Evolutionary conservation across 1,140 invertebrate species (phyloP).

Genomic region (Sitophilus oryzae): DNA sequence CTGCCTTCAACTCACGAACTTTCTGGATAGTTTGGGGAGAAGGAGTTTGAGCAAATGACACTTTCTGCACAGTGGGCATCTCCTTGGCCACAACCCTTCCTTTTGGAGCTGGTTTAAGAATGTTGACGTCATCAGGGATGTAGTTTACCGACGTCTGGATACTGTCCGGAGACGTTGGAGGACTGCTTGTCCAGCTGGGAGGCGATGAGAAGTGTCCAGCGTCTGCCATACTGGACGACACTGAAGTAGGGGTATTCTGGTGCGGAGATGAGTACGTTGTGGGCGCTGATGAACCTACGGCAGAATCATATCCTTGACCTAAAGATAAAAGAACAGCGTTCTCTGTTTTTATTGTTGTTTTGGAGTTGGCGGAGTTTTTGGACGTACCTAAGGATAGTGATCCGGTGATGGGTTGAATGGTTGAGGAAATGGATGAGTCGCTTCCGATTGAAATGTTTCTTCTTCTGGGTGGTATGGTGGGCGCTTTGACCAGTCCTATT

Average conservation of each 20-base stretch:
- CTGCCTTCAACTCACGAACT: slow-evolving; percentile 10
- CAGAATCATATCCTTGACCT: slow-evolving; percentile 48
- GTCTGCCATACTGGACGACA: slow-evolving; percentile 41
- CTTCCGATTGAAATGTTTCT: slow-evolving; percentile 46
- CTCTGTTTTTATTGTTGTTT: background rate
- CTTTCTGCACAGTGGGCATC: slow-evolving; percentile 49
- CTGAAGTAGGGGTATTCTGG: slow-evolving; percentile 45
- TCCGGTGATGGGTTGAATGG: slow-evolving; percentile 45
- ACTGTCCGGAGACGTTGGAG: slow-evolving; percentile 53
- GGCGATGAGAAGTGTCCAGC: slow-evolving; percentile 49
- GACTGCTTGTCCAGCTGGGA: slow-evolving; percentile 55
- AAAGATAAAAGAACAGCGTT: background rate
- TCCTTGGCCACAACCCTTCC: slow-evolving; percentile 18
- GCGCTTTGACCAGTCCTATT: slow-evolving; percentile 32
- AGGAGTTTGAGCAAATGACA: slow-evolving; percentile 53
- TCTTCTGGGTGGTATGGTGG: slow-evolving; percentile 32
- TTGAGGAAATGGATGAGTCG: slow-evolving; percentile 46
- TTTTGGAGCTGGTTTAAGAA: slow-evolving; percentile 24
- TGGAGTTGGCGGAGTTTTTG: background rate
- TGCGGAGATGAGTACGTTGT: slow-evolving; percentile 46
- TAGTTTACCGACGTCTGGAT: slow-evolving; percentile 50
- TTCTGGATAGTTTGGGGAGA: slow-evolving; percentile 48
- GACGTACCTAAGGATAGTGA: slow-evolving; percentile 39
- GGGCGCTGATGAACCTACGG: slow-evolving; percentile 53
- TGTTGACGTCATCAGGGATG: slow-evolving; percentile 46